Evolutionary conservation across 1,140 invertebrate genomes (phyloP), one percentile per base, ranked within the genome.

Genomic region (Agrilus planipennis): DNA sequence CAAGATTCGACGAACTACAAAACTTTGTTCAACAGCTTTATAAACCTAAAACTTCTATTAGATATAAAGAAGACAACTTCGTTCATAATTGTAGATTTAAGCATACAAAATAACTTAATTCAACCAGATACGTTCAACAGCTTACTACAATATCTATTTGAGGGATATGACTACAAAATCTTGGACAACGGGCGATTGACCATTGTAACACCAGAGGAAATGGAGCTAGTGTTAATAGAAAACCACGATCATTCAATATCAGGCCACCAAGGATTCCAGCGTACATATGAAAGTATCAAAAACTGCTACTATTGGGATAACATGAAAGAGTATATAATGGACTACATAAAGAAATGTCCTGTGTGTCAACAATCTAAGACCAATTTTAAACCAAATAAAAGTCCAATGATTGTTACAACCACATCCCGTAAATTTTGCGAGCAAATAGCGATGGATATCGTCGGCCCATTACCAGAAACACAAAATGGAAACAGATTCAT

Each of bases 331-430:
- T 10, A 38, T 10, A 39, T 43, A 7, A 18, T n/a, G 23, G 15
- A 43, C 15, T 43, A 38, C 22, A 43, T 43, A 14, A 43, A 43
- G 31, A 31, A 31, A 21, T 43, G 42, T 34, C 9, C n/a, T 15
- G 14, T 32, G 2, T 43, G 34, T 25, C 41, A 38, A 30, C 37
- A 43, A 29, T 36, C 32, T 18, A 42, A 42, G 28, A 28, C 34
- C n/a, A 25, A 36, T 18, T 36, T 35, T 27, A 36, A 25, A 28
- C 9, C 1, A 18, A 42, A 42, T 34, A 48, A 34, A 41, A 17
- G 25, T 17, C 45, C 54, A 18, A 51, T 51, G 54, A 20, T 49
- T 36, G 55, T 57, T 6, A 55, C 53, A 5, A 43, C 41, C 4
- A 55, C 47, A 9, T 44, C 43, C 7, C 34, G 30, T 4, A 23